Conservation (phyloP, 2,888 invertebrate genomes). For the Hypomecis atomaria region DNA sequence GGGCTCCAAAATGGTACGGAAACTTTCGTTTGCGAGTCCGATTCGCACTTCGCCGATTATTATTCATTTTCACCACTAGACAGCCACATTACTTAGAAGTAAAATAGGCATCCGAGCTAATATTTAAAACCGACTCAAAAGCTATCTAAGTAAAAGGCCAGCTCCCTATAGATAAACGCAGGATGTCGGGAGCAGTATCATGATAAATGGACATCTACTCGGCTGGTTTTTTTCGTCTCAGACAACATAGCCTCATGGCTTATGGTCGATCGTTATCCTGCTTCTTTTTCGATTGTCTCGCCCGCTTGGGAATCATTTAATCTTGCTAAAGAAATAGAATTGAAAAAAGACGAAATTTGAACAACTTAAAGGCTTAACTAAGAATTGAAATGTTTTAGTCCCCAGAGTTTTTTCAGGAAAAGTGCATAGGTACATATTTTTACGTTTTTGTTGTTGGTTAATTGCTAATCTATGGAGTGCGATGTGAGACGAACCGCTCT, state of each 20-base stretch:
- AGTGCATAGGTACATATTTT: too few relatives aligned
- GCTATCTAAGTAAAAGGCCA: slow-evolving; percentile 24
- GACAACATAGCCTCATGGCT: slow-evolving; percentile 25
- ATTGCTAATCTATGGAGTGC: too few relatives aligned
- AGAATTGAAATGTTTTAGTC: neutral
- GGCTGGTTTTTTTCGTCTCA: slow-evolving; percentile 39
- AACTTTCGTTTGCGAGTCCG: too few relatives aligned
- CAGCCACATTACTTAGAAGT: too few relatives aligned
- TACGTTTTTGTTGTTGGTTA: too few relatives aligned
- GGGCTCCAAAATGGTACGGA: too few relatives aligned
- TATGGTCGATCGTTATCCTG: slow-evolving; percentile 23
- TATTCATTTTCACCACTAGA: too few relatives aligned
- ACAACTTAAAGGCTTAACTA: too few relatives aligned
- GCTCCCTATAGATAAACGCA: slow-evolving; percentile 26
- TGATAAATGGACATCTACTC: slow-evolving; percentile 51
- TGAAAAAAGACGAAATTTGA: neutral
- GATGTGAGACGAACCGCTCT: too few relatives aligned
- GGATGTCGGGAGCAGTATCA: slow-evolving; percentile 47
- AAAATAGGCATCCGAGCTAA: neutral
- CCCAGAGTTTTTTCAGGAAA: neutral
- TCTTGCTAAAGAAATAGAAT: slow-evolving; percentile 10
- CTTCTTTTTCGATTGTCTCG: slow-evolving; percentile 20
- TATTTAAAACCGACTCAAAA: slow-evolving; percentile 17
- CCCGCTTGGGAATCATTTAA: slow-evolving; percentile 16
- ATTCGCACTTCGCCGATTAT: too few relatives aligned